Evolutionary conservation across 2,888 invertebrate species (phyloP), one percentile per base, ranked within the genome.

Genomic region (Caenorhabditis japonica): DNA sequence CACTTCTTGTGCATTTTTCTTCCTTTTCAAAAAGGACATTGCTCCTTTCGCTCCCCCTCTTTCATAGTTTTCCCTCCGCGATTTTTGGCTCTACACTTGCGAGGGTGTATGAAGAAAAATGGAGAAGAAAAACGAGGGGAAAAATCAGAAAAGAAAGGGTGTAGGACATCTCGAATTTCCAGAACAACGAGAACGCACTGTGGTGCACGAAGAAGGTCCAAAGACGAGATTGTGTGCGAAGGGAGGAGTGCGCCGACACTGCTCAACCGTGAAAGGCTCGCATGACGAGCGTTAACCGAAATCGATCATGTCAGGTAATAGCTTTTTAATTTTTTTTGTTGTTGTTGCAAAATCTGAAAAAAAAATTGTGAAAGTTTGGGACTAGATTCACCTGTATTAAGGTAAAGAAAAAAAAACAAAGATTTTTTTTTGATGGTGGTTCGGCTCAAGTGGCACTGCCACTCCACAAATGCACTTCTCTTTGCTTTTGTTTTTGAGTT

Each of bases 211-310:
- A 58, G 59, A 68, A 68, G 68, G 68, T 39, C 56, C 52, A 58
- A 44, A 58, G 52, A 41, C 51, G 52, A 58, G 30, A 46, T 56
- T 56, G 64, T 64, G 55, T 41, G 49, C 25, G 38, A 70, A 71
- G 44, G 39, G 61, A 61, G 61, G 61, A 61, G 70, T 60, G 60
- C 60, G 53, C 53, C 39, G 70, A 71, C 70, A 62, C 61, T 71
- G 61, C 70, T 71, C 70, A 49, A 62, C 43, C 53, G 49, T 41
- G 62, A 61, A 71, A 58, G 27, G 70, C 70, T 71, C 70, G 70
- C 70, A 71, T 71, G 70, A 71, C 56, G 70, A 71, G 70, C 70
- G 62, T 61, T 56, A 71, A 61, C 56, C 60, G 61, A 47, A 55
- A 51, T 51, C 61, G 43, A 56, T 44, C 56, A 71, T 71, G 70